These are phyloP conservation scores for Protosalanx chinensis DNA, from an alignment of 2,797 vertebrate genomes.

Conservation along the genomic window DNA sequence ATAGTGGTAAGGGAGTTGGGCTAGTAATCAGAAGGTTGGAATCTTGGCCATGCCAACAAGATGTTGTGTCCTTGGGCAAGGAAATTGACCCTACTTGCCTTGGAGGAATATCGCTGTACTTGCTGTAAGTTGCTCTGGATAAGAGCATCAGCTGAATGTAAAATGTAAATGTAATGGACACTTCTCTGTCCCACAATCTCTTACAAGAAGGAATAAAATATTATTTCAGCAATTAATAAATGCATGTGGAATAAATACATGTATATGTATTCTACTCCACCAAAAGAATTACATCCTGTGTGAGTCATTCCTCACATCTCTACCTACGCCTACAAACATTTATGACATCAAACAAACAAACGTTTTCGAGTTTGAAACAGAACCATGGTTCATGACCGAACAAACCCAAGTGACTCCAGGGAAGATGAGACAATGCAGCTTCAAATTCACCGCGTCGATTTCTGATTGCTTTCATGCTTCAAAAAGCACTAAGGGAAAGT, in stretches of 20 bases:
- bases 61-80: too few relatives aligned
- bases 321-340: background rate
- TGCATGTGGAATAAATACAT: too few relatives aligned
- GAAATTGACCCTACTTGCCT: too few relatives aligned
- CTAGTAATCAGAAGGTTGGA: too few relatives aligned
- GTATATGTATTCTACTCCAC: background rate
- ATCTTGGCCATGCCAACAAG: too few relatives aligned
- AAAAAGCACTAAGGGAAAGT: conserved; percentile 44
- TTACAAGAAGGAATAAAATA: background rate
- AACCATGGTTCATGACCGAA: conserved; percentile 18
- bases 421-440: conserved; percentile 40
- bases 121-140: too few relatives aligned
- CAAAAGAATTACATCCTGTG: background rate
- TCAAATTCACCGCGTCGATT: conserved; percentile 32
- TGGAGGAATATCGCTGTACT: too few relatives aligned
- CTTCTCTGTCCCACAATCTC: background rate
- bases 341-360: background rate
- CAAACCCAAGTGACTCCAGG: background rate
- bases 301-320: background rate
- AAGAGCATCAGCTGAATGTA: too few relatives aligned
- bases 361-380: conserved; percentile 6
- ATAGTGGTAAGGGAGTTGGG: too few relatives aligned
- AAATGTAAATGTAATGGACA: background rate
- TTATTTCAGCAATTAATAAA: background rate
- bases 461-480: conserved; percentile 51